Conservation (phyloP, 2,113 vertebrate genomes). For the Mola mola region DNA sequence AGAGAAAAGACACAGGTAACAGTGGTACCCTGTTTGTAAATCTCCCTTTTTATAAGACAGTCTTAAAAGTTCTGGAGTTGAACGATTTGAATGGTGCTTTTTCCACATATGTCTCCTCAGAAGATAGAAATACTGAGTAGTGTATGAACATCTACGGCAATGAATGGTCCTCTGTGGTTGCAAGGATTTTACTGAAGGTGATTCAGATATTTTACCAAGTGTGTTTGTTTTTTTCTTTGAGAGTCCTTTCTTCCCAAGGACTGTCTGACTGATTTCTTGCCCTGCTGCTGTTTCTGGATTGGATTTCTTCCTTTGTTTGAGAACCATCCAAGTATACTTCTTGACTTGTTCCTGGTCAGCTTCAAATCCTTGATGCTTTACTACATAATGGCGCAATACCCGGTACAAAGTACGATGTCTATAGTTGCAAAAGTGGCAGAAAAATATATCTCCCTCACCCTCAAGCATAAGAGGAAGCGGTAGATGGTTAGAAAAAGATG, state of each 20-base stretch:
- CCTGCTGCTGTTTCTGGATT: neutral
- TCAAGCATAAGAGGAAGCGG: constrained; percentile 56
- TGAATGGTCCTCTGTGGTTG: constrained; percentile 79
- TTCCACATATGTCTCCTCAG: constrained; percentile 87
- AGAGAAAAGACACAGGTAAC: constrained; percentile 89
- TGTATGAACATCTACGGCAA: constrained; percentile 85
- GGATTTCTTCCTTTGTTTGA: neutral
- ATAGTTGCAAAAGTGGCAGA: constrained; percentile 72
- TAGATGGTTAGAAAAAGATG: constrained; percentile 3
- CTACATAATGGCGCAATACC: constrained; percentile 38
- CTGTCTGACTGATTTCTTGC: neutral
- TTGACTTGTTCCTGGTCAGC: neutral
- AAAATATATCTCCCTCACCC: constrained; percentile 12
- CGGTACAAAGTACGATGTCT: neutral
- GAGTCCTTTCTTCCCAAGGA: fast-evolving
- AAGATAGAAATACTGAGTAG: constrained; percentile 82
- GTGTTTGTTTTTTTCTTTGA: constrained; percentile 77
- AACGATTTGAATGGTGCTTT: constrained; percentile 82
- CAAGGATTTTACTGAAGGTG: constrained; percentile 67
- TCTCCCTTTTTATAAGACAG: constrained; percentile 84
- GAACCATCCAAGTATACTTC: constrained; percentile 32
- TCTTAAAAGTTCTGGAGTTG: constrained; percentile 81
- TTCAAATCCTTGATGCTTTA: constrained; percentile 16
- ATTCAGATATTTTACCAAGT: constrained; percentile 21
- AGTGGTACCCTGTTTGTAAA: constrained; percentile 89